Evolutionary conservation across 2,888 invertebrate species (phyloP).

Genomic region (Coleophora flavipennella): DNA sequence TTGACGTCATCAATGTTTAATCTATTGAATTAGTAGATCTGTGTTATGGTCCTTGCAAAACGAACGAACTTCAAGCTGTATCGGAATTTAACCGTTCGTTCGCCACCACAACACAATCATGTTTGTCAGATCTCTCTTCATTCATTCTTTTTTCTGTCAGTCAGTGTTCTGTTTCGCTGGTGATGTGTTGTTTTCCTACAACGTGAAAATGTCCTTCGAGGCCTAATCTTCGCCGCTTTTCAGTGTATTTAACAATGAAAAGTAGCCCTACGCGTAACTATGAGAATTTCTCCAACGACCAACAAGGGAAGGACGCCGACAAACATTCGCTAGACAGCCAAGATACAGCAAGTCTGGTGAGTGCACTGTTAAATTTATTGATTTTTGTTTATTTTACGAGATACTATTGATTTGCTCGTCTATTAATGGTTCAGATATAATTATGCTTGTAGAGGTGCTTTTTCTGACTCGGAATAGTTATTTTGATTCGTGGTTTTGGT

Average conservation of each 20-base stretch:
- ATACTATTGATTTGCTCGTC: constrained; percentile 51
- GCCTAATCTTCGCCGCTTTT: constrained; percentile 43
- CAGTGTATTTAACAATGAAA: constrained; percentile 61
- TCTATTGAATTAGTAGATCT: no score
- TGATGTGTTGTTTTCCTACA: constrained; percentile 42
- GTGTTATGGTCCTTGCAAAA: no score
- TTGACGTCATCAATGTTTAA: no score
- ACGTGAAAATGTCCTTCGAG: constrained; percentile 53
- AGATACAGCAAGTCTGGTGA: constrained; percentile 69
- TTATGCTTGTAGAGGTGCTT: constrained; percentile 7
- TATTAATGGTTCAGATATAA: constrained; percentile 27
- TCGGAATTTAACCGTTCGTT: not conserved
- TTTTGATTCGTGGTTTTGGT: not conserved
- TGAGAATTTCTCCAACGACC: constrained; percentile 63
- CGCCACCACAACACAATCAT: not conserved
- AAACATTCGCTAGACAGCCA: constrained; percentile 68
- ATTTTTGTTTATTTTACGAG: constrained; percentile 55
- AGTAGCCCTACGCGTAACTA: constrained; percentile 67
- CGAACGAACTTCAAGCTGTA: not conserved
- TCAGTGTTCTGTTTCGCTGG: constrained; percentile 41
- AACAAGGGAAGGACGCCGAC: constrained; percentile 61
- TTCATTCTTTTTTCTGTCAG: constrained; percentile 10
- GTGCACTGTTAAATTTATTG: constrained; percentile 53
- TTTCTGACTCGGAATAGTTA: not conserved
- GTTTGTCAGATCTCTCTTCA: not conserved